phyloP scores from a whole-genome alignment of 2,113 vertebrate genomes.

The Motacilla tschutschensis region DNA sequence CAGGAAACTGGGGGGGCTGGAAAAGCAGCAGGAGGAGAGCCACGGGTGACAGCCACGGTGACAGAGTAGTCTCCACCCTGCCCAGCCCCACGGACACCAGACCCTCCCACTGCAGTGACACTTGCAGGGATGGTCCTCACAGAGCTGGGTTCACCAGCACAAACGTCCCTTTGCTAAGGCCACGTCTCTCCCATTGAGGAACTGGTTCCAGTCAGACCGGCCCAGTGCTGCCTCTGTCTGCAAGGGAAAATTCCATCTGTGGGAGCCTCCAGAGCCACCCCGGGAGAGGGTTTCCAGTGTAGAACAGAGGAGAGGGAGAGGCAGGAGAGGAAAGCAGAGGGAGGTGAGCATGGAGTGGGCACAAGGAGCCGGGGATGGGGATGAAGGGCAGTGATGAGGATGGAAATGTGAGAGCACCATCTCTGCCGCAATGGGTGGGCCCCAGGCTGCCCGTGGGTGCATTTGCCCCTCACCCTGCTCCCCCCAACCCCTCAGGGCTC shows the following conservation, averaged over 20 bases:
- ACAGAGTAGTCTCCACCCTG: rapidly evolving
- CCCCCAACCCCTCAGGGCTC: background rate
- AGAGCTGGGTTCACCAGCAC: background rate
- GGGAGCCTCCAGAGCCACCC: background rate
- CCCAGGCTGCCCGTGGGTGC: background rate
- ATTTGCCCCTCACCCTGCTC: background rate
- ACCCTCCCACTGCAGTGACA: rapidly evolving
- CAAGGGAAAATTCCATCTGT: rapidly evolving
- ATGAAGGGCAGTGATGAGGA: background rate
- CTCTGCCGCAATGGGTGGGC: rapidly evolving
- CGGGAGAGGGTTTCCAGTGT: rapidly evolving
- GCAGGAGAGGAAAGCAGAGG: background rate
- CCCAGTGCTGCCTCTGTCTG: background rate
- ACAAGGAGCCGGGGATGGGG: background rate
- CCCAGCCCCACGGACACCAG: background rate
- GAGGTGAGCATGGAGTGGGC: rapidly evolving
- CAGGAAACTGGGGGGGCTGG: background rate
- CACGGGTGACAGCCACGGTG: rapidly evolving
- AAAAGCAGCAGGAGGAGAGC: background rate
- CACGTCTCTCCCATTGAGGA: rapidly evolving
- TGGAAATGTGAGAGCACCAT: background rate
- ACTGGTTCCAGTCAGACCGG: background rate
- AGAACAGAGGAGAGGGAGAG: background rate
- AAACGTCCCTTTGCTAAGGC: background rate
- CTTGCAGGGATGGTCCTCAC: background rate